Evolutionary conservation across 2,888 invertebrate genomes (phyloP), one percentile per base, ranked within the genome.

Genomic region (Pristionchus maxplancki): DNA sequence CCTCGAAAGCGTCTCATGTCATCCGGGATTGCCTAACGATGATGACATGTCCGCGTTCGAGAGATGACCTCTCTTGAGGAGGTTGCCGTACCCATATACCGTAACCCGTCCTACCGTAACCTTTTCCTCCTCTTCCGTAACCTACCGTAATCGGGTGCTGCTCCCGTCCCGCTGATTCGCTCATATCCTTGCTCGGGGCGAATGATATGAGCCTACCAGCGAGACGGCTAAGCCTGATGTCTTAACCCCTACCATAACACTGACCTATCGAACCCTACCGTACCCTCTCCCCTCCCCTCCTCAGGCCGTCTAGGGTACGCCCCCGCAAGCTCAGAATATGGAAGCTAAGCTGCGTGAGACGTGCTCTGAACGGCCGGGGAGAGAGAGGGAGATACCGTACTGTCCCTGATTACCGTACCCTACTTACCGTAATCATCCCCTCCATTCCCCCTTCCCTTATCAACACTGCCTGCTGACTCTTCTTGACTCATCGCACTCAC

Each of bases 251-350:
- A n/a, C n/a, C 44, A 74, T 24, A 40, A 74, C 24, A 40, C 24
- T 74, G 74, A 8, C 74, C 74, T 13, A 74, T 0, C 34, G 15
- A 17, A 67, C 67, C 67, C 67, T 31, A n/a, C 78, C 40, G 40
- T 78, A 48, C 71, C 40, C 78, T 48, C 40, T 48, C n/a, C 34
- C 31, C 53, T 15, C 34, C 53, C 37, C 82, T 50, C 82, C 53
- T 44, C 78, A 9, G 28, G 78, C 82, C 82, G 82, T 83, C 82
- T 83, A 83, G 82, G 82, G 82, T 83, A 83, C 82, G 37, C 82
- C 53, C 50, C 44, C 82, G 34, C 82, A 44, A 34, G 82, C 53
- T 53, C 37, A 83, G 34, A 20, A 20, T n/a, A 50, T 31, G 78
- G 28, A 67, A 9, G 53, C 82, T 83, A 53, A 83, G 53, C 82